Conservation (phyloP, 2,797 vertebrate species). For the Podarcis lilfordi region DNA sequence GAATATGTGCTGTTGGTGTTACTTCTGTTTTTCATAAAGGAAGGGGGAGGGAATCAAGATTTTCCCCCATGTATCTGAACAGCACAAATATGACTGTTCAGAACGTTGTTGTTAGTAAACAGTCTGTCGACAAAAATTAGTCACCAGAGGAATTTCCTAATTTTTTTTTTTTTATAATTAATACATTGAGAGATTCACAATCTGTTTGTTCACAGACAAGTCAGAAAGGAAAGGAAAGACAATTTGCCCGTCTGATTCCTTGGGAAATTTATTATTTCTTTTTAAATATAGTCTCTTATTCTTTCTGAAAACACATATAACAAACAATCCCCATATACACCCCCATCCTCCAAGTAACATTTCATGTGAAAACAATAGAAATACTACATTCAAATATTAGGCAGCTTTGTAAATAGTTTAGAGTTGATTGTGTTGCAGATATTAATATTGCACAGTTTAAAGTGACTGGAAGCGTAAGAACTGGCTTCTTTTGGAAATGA, state of each 20-base stretch:
- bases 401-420: no score
- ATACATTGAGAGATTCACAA: constrained; percentile 8
- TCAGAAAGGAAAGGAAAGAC: neutral
- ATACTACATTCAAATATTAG: no score
- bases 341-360: no score
- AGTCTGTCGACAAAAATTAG: constrained; percentile 38
- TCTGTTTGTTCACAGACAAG: neutral
- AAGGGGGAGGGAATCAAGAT: neutral
- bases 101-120: constrained; percentile 16
- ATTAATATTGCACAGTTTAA: no score
- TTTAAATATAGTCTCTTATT: no score
- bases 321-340: no score
- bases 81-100: neutral
- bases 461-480: no score
- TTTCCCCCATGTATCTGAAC: neutral
- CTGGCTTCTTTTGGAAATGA: no score
- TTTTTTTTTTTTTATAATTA: constrained; percentile 14
- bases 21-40: neutral
- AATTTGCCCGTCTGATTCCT: neutral
- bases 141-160: neutral
- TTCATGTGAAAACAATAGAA: no score
- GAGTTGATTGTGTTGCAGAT: no score
- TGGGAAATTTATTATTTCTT: neutral
- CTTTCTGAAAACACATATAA: no score
- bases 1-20: neutral